Evolutionary conservation across 53 echinoderm and acorn worm genomes (phyloP), one percentile per base, ranked within the genome.

Genomic region (Mesocentrotus franciscanus): DNA sequence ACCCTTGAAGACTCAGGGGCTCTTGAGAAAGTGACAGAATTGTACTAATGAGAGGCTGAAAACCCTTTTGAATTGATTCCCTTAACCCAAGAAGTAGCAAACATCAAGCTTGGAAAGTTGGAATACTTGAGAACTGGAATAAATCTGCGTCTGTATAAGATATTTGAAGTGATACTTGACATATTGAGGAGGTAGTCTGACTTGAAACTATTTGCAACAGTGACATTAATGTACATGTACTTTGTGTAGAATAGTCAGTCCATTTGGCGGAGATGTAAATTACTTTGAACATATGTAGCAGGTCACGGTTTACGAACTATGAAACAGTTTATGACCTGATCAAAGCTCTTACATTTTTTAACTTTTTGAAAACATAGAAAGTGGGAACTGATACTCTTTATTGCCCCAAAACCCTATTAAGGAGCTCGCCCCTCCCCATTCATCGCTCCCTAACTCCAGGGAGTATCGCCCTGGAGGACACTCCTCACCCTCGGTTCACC

Each of bases 311-410:
- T 22, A 18, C 11, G 8, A 36, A 35, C 8, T 39, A 22, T 42
- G 42, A 81, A 42, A 64, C 1, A 64, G 8, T 42, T 9, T 33
- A 76, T 76, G 76, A 81, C 81, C 42, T 8, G 42, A 81, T 39
- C 42, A 36, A 42, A 81, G 20, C 33, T 78, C 14, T 78, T 24
- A 3, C 32, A 33, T 78, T 33, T 34, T 39, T 9, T 39, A 16
- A 18, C 20, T 64, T 64, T 20, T 64, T 32, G 39, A 18, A 79
- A 79, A 20, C 79, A 18, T 27, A 27, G 87, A 57, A 87, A 87
- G 58, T 87, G 87, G 87, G 87, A 87, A 87, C 59, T 12, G n/a
- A 87, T 87, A 10, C 15, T 58, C 87, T 87, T 87, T 87, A 59
- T 87, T 87, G 29, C 57, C 58, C 22, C n/a, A 13, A 59, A n/a